phyloP scores from a whole-genome alignment of 2,113 vertebrate genomes.

The Clinocottus analis region DNA sequence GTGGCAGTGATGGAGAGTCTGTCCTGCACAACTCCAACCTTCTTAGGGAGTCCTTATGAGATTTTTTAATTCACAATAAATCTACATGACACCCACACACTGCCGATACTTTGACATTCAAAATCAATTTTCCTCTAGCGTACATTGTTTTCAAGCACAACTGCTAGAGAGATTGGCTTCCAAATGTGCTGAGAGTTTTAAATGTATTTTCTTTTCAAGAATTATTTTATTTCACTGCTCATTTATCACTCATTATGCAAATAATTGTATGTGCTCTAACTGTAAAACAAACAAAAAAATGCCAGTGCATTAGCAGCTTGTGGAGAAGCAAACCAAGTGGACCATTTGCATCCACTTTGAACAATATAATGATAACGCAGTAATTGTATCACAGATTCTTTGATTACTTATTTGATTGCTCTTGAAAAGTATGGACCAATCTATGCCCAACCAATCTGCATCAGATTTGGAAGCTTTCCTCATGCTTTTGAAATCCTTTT shows the following conservation, averaged over 20 bases:
- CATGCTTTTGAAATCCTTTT: not conserved
- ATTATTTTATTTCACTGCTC: not conserved
- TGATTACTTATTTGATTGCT: constrained; percentile 7
- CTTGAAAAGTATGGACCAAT: not conserved
- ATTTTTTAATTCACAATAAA: constrained; percentile 18
- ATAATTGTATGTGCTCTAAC: not conserved
- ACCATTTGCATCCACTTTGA: constrained; percentile 29
- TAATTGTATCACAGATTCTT: not conserved
- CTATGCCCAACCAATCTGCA: not conserved
- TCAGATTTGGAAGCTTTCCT: not conserved
- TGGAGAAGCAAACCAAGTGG: constrained; percentile 6
- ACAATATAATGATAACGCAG: constrained; percentile 8
- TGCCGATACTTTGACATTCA: constrained; percentile 2
- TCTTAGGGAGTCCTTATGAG: constrained; percentile 9
- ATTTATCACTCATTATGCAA: constrained; percentile 22
- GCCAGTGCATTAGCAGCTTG: not conserved
- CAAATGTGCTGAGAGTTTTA: constrained; percentile 14
- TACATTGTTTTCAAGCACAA: not conserved
- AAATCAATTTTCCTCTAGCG: not conserved
- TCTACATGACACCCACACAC: constrained; percentile 16
- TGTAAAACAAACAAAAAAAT: constrained; percentile 12
- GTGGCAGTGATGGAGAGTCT: constrained; percentile 20
- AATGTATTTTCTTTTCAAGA: not conserved
- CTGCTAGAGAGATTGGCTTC: not conserved
- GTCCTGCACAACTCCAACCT: constrained; percentile 9